Evolutionary conservation across 2,888 invertebrate species (phyloP).

Genomic region (Lasioglossum oenotherae): DNA sequence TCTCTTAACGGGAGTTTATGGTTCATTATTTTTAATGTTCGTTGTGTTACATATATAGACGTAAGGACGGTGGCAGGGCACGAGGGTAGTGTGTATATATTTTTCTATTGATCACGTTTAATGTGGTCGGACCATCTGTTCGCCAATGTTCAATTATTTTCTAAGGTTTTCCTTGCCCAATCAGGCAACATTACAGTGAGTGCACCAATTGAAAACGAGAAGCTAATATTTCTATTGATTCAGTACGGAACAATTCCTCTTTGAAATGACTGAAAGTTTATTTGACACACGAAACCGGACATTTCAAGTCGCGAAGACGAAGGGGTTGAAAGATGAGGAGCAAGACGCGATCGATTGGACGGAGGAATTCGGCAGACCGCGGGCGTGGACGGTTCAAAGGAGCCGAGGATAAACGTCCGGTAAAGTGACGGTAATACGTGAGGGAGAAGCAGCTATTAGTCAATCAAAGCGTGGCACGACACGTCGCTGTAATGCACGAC

Average conservation of each 20-base stretch:
- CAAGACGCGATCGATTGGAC: neutral
- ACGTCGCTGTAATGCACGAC: conserved; percentile 30
- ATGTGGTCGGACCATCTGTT: too few relatives aligned
- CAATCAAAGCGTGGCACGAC: conserved; percentile 48
- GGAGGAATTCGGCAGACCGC: neutral
- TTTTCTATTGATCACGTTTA: neutral
- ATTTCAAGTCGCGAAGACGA: neutral
- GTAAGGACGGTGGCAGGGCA: too few relatives aligned
- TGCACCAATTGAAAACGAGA: neutral
- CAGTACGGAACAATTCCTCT: neutral
- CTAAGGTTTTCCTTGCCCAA: too few relatives aligned
- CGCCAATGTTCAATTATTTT: too few relatives aligned
- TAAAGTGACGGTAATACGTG: conserved; percentile 53
- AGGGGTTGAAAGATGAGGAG: neutral
- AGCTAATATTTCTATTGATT: neutral
- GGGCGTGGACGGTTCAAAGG: neutral
- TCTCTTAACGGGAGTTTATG: neutral
- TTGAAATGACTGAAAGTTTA: neutral
- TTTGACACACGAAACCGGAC: neutral
- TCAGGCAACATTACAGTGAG: neutral
- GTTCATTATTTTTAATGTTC: neutral
- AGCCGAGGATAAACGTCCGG: conserved; percentile 18
- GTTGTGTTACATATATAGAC: neutral
- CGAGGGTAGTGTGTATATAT: neutral
- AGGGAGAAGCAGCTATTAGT: conserved; percentile 55